phyloP scores from a whole-genome alignment of 2,113 vertebrate genomes.

The Verasper variegatus region DNA sequence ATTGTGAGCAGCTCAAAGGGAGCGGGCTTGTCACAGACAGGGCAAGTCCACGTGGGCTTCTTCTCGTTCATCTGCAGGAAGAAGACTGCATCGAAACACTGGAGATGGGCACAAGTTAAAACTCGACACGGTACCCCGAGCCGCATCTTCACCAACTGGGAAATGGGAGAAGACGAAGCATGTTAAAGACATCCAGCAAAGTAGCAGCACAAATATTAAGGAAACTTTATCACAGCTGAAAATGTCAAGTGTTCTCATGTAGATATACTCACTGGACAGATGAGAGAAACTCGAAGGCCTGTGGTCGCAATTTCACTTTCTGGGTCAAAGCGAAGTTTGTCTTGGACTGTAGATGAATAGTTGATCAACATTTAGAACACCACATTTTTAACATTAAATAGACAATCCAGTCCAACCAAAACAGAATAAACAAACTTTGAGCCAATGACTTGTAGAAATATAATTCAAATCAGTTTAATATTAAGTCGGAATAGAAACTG shows the following conservation, averaged over 20 bases:
- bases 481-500: too few relatives aligned
- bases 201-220: background rate
- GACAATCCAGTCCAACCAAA: background rate
- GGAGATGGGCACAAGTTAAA: conserved; percentile 94
- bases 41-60: conserved; percentile 98
- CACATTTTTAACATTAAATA: background rate
- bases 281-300: conserved; percentile 94
- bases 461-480: background rate
- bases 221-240: background rate
- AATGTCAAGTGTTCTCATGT: background rate
- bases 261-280: conserved; percentile 91
- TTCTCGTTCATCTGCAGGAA: conserved; percentile 99
- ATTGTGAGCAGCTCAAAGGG: conserved; percentile 97
- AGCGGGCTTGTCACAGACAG: conserved; percentile 96
- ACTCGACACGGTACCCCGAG: conserved; percentile 95
- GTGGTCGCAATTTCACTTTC: conserved; percentile 99
- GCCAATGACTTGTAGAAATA: background rate
- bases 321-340: conserved; percentile 96
- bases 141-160: conserved; percentile 97
- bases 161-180: background rate
- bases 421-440: background rate
- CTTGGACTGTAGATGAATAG: conserved; percentile 85
- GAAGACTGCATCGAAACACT: conserved; percentile 99
- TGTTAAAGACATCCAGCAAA: background rate
- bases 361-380: background rate